Percentiles rank a stretch among this genome's conserved stretches.
phyloP scores from a whole-genome alignment of 2,888 invertebrate genomes.

The Brenthis ino region DNA sequence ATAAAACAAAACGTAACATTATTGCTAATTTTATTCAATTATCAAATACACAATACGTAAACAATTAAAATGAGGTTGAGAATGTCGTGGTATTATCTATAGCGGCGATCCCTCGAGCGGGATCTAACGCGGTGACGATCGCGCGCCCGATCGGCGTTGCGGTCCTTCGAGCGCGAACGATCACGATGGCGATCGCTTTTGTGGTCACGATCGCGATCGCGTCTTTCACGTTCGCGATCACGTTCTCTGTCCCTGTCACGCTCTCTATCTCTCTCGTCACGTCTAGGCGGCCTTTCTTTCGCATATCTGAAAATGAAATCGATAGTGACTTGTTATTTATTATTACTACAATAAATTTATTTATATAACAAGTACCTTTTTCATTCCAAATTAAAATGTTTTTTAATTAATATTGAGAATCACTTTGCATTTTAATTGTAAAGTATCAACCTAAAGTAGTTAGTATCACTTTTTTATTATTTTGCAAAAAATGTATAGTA shows the following conservation, averaged over 20 bases:
- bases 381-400: too few species aligned
- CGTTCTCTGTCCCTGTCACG: conserved; percentile 61
- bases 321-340: not conserved
- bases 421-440: too few species aligned
- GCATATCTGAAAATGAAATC: conserved; percentile 65
- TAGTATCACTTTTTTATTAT: too few species aligned
- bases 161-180: conserved; percentile 43
- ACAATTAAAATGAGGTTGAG: conserved; percentile 43
- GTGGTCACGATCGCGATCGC: conserved; percentile 49
- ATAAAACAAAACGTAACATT: conserved; percentile 1
- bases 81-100: conserved; percentile 61
- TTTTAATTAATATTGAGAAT: too few species aligned
- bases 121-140: conserved; percentile 61
- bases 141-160: conserved; percentile 54
- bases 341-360: too few species aligned
- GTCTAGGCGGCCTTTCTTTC: conserved; percentile 66
- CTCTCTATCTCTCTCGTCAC: conserved; percentile 64
- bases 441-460: too few species aligned
- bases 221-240: conserved; percentile 52
- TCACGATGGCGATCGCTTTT: conserved; percentile 47
- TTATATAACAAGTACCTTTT: too few species aligned
- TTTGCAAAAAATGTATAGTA: not conserved
- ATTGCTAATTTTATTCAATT: conserved; percentile 53
- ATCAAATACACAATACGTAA: conserved; percentile 52
- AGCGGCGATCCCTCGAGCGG: conserved; percentile 69